Base-by-base conservation (phyloP, 2,888 invertebrate genomes). In the Schrankia costaestrigalis region DNA sequence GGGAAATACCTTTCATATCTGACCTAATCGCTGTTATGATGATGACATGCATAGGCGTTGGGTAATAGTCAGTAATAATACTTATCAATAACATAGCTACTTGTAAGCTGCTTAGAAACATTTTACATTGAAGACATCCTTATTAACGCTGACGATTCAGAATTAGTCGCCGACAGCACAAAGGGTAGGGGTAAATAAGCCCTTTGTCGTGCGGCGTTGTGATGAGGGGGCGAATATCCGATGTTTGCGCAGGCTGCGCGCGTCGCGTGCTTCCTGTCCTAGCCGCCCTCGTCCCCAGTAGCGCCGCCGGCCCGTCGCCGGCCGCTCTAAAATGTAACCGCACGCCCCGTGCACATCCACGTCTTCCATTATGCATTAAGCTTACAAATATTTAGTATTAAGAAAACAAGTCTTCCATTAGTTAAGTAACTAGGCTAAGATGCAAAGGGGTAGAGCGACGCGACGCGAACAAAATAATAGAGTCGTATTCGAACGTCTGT, bases 401-500 rank as follows among this genome's bases (percentile, higher is more conserved):
- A 83, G 86, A 66, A 89, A 88, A 72, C 71, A 80, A 87, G 89
- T 89, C 89, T 89, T 89, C 89, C 89, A 89, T 61, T 83, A 82
- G 78, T 36, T 57, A 56, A 50, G 40, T 76, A 79, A 79, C 71
- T 74, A 73, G 70, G 52, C 67, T 78, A 84, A 77, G 71, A 85
- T 85, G 86, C 78, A 81, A 65, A 74, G 83, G 66, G 83, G 82
- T 50, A 81, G 81, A 71, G 88, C 73, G 64, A 63, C 80, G 81
- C 81, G 80, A 56, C 80, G 83, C 78, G 77, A 78, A 44, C 66
- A 67, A 46, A 90, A 91, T 57, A 90, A 92, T 56, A 87, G 92
- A 41, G 85, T 91, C 19, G 90, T 93, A 35, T 93, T 94, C 72
- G 93, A 93, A 60, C 85, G 93, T 11, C 82, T 93, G 31, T 93